These are phyloP conservation scores for Passerculus sandwichensis DNA, from an alignment of 2,797 vertebrate genomes.

Conservation along the genomic window DNA sequence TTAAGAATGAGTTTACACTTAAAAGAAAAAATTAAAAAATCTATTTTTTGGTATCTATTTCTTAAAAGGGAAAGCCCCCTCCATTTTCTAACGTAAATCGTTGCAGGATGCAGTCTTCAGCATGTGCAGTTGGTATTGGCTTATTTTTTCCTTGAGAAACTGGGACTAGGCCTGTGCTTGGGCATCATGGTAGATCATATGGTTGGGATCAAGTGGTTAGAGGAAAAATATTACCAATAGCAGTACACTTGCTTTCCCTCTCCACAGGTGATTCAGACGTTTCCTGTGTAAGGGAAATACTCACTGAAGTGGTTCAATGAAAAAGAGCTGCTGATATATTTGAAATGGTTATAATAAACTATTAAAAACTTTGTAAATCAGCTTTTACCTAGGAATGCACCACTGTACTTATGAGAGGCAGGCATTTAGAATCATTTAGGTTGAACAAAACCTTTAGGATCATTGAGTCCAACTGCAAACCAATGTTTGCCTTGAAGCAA, in stretches of 20 bases:
- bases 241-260: neutral
- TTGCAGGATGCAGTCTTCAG: neutral
- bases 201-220: neutral
- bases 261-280: neutral
- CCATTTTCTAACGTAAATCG: neutral
- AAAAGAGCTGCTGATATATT: neutral
- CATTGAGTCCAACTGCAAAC: neutral
- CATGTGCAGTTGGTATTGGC: neutral
- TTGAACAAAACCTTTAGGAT: neutral
- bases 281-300: neutral
- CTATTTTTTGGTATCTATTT: neutral
- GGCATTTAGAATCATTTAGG: neutral
- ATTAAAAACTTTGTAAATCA: neutral
- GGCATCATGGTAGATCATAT: neutral
- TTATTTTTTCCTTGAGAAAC: neutral
- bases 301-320: neutral
- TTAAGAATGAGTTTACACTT: neutral
- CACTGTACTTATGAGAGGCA: neutral
- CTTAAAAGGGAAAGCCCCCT: neutral
- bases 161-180: rapidly evolving
- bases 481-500: neutral
- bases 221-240: neutral
- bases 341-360: neutral
- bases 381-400: neutral
- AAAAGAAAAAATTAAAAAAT: neutral